Conservation (phyloP, 2,797 vertebrate genomes). For the Falco novaeseelandiae region DNA sequence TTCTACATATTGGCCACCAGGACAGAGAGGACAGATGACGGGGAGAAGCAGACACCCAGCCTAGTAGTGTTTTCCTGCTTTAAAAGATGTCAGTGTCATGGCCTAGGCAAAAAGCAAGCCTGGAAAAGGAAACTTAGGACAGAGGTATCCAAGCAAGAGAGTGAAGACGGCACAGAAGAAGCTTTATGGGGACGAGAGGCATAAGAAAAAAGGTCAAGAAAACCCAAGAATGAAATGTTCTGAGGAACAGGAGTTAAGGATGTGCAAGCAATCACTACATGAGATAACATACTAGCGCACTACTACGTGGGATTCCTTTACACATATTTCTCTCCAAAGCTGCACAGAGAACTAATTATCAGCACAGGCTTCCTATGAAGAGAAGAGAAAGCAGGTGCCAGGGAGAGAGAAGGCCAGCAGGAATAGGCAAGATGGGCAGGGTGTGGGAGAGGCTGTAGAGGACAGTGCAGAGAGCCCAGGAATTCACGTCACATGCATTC, state of each 20-base stretch:
- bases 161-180: not conserved
- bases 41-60: not conserved
- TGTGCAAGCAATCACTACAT: not conserved
- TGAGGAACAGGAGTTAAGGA: not conserved
- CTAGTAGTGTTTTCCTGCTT: not conserved
- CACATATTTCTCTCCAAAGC: not conserved
- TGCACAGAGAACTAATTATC: not conserved
- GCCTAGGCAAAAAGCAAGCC: not conserved
- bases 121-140: not conserved
- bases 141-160: not conserved
- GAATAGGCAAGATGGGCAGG: not conserved
- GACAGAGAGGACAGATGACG: not conserved
- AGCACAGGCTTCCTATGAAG: not conserved
- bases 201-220: not conserved
- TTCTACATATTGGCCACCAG: no score
- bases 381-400: not conserved
- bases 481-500: no score
- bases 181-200: not conserved
- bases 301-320: not conserved
- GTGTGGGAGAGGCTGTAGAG: not conserved
- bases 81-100: not conserved
- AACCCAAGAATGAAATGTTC: not conserved
- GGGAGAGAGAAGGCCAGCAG: no score
- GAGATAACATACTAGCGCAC: not conserved
- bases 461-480: rapidly evolving